Evolutionary conservation across 2,113 vertebrate genomes (phyloP).

Genomic region (Ctenomys sociabilis): DNA sequence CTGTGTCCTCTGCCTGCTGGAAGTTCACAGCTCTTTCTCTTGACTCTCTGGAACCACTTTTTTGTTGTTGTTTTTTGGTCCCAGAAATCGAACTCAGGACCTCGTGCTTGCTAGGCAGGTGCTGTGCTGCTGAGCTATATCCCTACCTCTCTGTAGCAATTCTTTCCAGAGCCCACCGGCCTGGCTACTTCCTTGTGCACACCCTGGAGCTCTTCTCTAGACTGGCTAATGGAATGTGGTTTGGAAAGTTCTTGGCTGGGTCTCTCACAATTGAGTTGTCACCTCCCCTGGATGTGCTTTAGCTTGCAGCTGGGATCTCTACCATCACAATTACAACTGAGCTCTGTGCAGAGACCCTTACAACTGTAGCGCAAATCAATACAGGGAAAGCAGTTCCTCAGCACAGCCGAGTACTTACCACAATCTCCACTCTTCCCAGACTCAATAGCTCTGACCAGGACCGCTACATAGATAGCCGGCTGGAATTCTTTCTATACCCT

Average conservation of each 20-base stretch:
- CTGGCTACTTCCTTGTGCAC: slow-evolving; percentile 29
- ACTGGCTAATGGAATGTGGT: neutral
- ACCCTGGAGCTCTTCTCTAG: slow-evolving; percentile 36
- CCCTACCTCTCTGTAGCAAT: neutral
- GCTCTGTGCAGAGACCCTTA: slow-evolving; percentile 35
- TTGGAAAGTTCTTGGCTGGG: slow-evolving; percentile 70
- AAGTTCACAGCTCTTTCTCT: slow-evolving; percentile 52
- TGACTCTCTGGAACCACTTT: neutral
- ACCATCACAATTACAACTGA: slow-evolving; percentile 46
- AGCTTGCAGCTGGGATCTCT: slow-evolving; percentile 68
- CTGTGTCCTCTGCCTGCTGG: slow-evolving; percentile 31
- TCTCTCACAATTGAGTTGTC: slow-evolving; percentile 63
- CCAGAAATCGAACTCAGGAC: too few relatives aligned
- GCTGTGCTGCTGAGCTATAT: too few relatives aligned
- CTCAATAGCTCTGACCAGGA: neutral
- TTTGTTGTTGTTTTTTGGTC: too few relatives aligned
- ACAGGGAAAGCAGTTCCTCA: slow-evolving; percentile 5
- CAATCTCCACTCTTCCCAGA: neutral
- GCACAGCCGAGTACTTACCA: neutral
- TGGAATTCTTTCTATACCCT: neutral
- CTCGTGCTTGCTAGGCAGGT: too few relatives aligned
- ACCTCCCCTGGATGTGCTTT: slow-evolving; percentile 54
- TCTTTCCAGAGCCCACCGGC: slow-evolving; percentile 46
- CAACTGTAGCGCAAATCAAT: neutral
- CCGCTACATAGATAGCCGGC: neutral